Evolutionary conservation across 2,113 vertebrate genomes (phyloP), one percentile per base, ranked within the genome.

Genomic region (Tauraco erythrolophus): DNA sequence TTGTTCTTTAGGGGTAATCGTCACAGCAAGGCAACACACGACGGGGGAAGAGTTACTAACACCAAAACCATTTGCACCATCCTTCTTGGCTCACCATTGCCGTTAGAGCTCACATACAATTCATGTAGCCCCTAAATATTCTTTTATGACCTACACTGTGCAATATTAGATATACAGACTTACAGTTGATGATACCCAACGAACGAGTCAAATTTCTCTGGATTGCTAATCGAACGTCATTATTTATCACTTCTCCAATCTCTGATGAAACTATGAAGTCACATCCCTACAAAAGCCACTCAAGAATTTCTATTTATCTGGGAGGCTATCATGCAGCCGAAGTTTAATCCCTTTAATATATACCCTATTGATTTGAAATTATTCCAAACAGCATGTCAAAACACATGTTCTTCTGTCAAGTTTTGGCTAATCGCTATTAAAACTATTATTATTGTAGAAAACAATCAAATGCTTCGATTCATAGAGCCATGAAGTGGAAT

Each of bases 101-200:
- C 31, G 16, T 28, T 31, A 54, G 43, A 62, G 27, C 37, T 57
- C 56, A 13, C 0, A 15, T 19, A 28, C 21, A 18, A 31, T 24
- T 45, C 22, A 3, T 0, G 25, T 13, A 75, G 22, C 39, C 33
- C 76, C 76, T 7, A 14, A 8, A 39, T 39, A 30, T 57, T 23
- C 39, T 58, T 65, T 39, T 4, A 37, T 31, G 27, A 25, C 10
- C 27, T 10, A 7, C 30, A 1, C 5, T 24, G 37, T 23, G n/a
- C 64, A 33, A 0, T 4, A 15, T 19, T 13, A 56, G 33, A 30
- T 19, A 33, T 1, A 12, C 0, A 45, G 24, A 57, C 9, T 9
- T 15, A 9, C 8, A 51, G 28, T 1, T 37, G 58, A 27, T 24
- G 21, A 31, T 2, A 35, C 39, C 14, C 69, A 71, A 50, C 9